Evolutionary conservation across 2,113 vertebrate genomes (phyloP).

Genomic region (Nipponia nippon): DNA sequence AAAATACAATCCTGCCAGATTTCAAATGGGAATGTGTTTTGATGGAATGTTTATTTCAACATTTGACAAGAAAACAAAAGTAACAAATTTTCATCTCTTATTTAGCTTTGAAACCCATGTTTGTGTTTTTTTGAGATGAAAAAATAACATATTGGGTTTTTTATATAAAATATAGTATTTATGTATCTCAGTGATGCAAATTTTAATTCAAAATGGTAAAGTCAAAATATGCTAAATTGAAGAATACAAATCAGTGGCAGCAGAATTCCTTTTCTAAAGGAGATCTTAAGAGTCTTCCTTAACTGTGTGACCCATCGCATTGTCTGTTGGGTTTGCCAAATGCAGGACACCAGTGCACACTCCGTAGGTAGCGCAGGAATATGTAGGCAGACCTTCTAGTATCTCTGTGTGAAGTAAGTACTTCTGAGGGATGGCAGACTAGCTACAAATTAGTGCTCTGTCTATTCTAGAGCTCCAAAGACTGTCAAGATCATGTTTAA

Average conservation of each 20-base stretch:
- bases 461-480: neutral
- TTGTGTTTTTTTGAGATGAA: neutral
- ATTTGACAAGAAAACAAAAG: neutral
- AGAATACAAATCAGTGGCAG: neutral
- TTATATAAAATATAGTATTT: neutral
- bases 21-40: neutral
- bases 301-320: neutral
- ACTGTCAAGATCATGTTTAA: neutral
- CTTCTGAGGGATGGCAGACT: neutral
- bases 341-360: fast-evolving
- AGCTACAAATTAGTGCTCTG: neutral
- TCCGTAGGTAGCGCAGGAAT: neutral
- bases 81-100: neutral
- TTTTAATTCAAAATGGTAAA: neutral
- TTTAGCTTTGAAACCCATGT: neutral
- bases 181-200: neutral
- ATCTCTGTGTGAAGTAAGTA: neutral
- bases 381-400: neutral
- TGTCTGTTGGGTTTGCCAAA: neutral
- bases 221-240: neutral
- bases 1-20: neutral
- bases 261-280: neutral
- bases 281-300: neutral
- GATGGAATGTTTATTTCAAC: neutral
- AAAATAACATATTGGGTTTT: neutral